A percentile compares a stretch with the other conserved stretches of the same genome.
Conservation (phyloP, 2,113 vertebrate genomes). For the Danionella cerebrum region DNA sequence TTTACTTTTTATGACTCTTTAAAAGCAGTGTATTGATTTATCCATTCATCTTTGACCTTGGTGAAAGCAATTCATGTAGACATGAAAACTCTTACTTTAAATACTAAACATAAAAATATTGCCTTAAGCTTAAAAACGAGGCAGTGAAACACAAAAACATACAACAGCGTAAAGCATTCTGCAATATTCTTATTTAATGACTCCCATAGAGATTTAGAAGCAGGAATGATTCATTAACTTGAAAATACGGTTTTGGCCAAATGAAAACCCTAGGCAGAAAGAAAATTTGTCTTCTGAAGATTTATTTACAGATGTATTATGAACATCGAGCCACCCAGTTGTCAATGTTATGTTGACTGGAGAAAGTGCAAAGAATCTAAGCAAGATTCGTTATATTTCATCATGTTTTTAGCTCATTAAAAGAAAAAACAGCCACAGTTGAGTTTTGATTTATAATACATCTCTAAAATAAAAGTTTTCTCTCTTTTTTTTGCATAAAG, state of each 20-base stretch:
- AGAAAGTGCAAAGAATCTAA: too few species aligned
- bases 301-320: not conserved
- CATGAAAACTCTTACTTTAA: constrained; percentile 14
- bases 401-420: too few species aligned
- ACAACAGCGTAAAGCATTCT: not conserved
- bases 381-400: too few species aligned
- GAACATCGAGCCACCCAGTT: constrained; percentile 23
- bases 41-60: constrained; percentile 17
- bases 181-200: constrained; percentile 2
- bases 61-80: constrained; percentile 11
- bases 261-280: not conserved
- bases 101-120: not conserved
- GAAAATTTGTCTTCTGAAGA: constrained; percentile 17
- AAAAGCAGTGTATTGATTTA: constrained; percentile 21
- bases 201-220: not conserved
- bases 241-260: not conserved
- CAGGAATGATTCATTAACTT: constrained; percentile 11
- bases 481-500: too few species aligned
- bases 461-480: too few species aligned
- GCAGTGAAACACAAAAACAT: constrained; percentile 4
- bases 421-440: too few species aligned
- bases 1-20: not conserved
- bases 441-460: too few species aligned
- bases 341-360: constrained; percentile 20
- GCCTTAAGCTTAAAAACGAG: not conserved